Evolutionary conservation across 92 coral and sea anemone species (phyloP).

Genomic region (Heteractis magnifica): DNA sequence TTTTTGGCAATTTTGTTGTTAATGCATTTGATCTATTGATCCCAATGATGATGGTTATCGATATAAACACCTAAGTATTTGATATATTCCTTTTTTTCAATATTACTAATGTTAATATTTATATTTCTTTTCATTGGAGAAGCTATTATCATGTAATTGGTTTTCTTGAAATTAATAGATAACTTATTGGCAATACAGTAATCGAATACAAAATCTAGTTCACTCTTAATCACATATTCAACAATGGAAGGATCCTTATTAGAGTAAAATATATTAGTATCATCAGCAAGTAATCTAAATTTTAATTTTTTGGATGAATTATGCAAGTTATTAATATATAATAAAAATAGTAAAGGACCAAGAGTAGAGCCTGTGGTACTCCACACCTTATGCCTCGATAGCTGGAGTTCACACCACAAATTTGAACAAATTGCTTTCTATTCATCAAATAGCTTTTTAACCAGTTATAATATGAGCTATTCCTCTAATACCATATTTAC

Average conservation of each 20-base stretch:
- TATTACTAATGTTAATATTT: constrained; percentile 8
- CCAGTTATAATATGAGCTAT: no score
- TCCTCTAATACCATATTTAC: no score
- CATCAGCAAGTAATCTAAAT: constrained; percentile 65
- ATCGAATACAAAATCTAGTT: constrained; percentile 40
- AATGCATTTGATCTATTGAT: constrained; percentile 39
- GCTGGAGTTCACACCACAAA: background rate
- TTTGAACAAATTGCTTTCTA: background rate
- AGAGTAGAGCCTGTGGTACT: constrained; percentile 45
- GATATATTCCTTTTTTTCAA: constrained; percentile 39
- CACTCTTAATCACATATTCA: constrained; percentile 38
- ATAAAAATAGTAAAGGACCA: constrained; percentile 48
- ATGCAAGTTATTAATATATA: constrained; percentile 50
- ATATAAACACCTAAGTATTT: constrained; percentile 48
- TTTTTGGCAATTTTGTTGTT: constrained; percentile 35
- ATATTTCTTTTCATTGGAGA: constrained; percentile 33
- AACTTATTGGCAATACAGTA: constrained; percentile 47
- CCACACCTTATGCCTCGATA: constrained; percentile 31
- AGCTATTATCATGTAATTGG: constrained; percentile 44
- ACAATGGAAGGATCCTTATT: constrained; percentile 28
- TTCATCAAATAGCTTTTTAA: no score
- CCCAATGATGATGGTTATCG: constrained; percentile 45
- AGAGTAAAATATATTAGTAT: constrained; percentile 47
- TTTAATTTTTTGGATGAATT: constrained; percentile 42
- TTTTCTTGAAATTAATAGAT: constrained; percentile 43